A percentile compares a stretch with the other conserved stretches of the same genome.
Evolutionary conservation across 2,113 vertebrate species (phyloP).

Genomic region (Acanthochromis polyacanthus): DNA sequence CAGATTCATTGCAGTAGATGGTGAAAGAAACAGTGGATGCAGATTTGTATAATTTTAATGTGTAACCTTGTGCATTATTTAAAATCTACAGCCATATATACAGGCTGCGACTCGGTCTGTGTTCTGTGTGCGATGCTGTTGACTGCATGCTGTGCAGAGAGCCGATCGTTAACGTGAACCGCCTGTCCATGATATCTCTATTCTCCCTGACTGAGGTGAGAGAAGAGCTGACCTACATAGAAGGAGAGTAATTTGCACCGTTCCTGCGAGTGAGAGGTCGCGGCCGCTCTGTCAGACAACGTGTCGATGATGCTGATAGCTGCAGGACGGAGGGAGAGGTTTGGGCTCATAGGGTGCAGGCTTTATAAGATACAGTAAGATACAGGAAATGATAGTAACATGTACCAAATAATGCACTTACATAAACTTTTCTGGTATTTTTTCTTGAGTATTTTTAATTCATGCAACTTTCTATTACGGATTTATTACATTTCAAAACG

Average conservation of each 20-base stretch:
- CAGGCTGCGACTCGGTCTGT: neutral
- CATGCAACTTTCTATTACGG: too few species aligned
- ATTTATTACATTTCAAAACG: too few species aligned
- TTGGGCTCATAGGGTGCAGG: neutral
- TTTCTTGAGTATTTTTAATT: too few species aligned
- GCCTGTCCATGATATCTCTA: slow-evolving; percentile 62
- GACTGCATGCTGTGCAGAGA: neutral
- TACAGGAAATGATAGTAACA: neutral
- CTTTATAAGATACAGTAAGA: neutral
- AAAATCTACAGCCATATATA: neutral
- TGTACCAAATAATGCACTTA: too few species aligned
- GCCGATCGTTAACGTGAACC: slow-evolving; percentile 53
- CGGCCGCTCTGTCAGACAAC: slow-evolving; percentile 34
- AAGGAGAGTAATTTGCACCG: slow-evolving; percentile 66
- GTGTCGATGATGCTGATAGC: slow-evolving; percentile 47
- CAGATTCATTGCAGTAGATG: neutral
- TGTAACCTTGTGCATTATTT: neutral
- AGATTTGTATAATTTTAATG: slow-evolving; percentile 1
- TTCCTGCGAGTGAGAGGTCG: slow-evolving; percentile 63
- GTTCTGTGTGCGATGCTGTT: neutral
- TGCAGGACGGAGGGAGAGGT: slow-evolving; percentile 1
- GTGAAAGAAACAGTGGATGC: neutral
- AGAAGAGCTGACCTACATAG: slow-evolving; percentile 73
- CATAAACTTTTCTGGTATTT: too few species aligned
- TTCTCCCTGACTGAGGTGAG: slow-evolving; percentile 69